Percentiles rank a stretch among this genome's conserved stretches.
Conservation (phyloP, 2,888 invertebrate species). For the Cephus runcator region DNA sequence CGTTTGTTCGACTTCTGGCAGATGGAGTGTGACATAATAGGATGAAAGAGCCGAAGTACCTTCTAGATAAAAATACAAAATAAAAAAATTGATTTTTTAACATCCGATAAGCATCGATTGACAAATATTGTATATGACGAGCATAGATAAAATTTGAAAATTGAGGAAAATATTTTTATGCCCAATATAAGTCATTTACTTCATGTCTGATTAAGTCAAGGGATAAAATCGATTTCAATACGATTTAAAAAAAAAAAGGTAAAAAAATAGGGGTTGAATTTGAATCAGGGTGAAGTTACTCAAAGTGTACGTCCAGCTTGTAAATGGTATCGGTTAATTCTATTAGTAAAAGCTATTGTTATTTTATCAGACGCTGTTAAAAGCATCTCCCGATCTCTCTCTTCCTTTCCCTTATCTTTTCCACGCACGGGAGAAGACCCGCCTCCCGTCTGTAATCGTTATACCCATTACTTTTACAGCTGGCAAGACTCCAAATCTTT, state of each 20-base stretch:
- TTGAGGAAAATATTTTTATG: not conserved
- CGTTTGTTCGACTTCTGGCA: not conserved
- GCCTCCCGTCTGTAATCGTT: not conserved
- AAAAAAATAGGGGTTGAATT: not conserved
- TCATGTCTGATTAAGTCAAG: not conserved
- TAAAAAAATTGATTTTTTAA: not conserved
- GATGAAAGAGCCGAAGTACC: not conserved
- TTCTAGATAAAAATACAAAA: not conserved
- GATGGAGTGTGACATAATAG: not conserved
- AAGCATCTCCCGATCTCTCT: not conserved
- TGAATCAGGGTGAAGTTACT: not conserved
- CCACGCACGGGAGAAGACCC: not conserved
- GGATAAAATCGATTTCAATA: not conserved
- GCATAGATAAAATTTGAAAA: not conserved
- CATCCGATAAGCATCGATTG: not conserved
- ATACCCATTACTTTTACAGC: not conserved
- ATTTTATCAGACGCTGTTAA: not conserved
- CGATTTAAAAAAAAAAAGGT: not conserved
- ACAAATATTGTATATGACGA: not conserved
- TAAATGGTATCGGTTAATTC: not conserved
- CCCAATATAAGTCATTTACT: not conserved
- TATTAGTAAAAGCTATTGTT: not conserved
- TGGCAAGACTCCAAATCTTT: not conserved
- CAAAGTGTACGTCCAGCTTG: not conserved
- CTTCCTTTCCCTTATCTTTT: not conserved